Evolutionary conservation across 2,113 vertebrate genomes (phyloP).

Genomic region (Natator depressus): DNA sequence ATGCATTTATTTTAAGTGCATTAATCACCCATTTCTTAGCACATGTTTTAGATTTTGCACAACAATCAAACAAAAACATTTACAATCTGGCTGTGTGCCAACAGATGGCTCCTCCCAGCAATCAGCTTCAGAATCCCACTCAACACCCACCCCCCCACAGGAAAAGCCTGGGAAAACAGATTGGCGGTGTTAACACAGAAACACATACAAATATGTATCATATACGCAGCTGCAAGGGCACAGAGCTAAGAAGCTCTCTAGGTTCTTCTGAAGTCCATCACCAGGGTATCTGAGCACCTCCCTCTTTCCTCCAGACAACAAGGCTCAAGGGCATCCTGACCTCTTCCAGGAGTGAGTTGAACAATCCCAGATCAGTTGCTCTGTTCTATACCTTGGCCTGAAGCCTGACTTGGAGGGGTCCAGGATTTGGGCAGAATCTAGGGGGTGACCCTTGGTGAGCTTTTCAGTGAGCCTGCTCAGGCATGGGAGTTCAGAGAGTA

Average conservation of each 20-base stretch:
- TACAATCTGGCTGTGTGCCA: constrained; percentile 49
- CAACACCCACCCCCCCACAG: constrained; percentile 6
- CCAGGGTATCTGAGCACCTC: neutral
- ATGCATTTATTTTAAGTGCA: constrained; percentile 8
- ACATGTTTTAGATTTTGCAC: constrained; percentile 58
- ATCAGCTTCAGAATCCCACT: constrained; percentile 20
- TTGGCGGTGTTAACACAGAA: neutral
- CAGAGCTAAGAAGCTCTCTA: neutral
- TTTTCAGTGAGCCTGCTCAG: neutral
- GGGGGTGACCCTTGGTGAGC: neutral
- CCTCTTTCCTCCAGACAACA: neutral
- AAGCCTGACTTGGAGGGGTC: neutral
- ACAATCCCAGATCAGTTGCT: neutral
- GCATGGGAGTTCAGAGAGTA: neutral
- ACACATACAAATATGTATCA: neutral
- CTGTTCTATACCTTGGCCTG: neutral
- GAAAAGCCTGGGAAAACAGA: constrained; percentile 54
- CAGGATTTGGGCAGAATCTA: neutral
- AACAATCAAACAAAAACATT: constrained; percentile 48
- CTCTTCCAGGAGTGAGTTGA: neutral
- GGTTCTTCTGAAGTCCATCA: neutral
- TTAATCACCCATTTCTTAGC: constrained; percentile 34
- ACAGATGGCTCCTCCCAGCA: constrained; percentile 41
- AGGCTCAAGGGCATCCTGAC: neutral
- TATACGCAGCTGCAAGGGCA: neutral